Evolutionary conservation across 2,113 vertebrate genomes (phyloP).

Genomic region (Melanocharis versteri): DNA sequence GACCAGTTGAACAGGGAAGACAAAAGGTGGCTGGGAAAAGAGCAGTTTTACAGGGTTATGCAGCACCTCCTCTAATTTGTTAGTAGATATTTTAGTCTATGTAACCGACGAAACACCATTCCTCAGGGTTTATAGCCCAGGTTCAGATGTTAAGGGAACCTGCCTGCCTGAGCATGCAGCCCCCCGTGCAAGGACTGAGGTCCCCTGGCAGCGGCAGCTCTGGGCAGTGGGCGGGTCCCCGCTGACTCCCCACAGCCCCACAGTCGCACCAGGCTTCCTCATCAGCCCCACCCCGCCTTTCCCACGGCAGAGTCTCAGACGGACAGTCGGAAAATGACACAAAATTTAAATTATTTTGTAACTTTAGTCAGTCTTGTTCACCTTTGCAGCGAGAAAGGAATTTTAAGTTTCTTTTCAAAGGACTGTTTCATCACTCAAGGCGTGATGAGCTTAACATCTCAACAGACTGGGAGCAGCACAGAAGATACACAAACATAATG

Average conservation of each 20-base stretch:
- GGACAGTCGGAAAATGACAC: not conserved
- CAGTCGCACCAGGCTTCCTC: not conserved
- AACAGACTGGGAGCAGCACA: not conserved
- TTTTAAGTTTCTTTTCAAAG: not conserved
- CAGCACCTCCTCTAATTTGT: not conserved
- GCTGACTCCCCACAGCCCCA: not conserved
- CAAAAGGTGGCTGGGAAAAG: not conserved
- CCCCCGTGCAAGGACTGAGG: not conserved
- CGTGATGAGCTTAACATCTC: rapidly evolving
- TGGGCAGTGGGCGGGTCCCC: rapidly evolving
- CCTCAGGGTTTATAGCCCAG: not conserved
- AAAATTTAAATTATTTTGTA: not conserved
- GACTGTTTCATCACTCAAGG: not conserved
- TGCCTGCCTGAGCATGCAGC: too few species aligned
- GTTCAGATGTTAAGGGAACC: too few species aligned
- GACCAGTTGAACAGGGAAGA: not conserved
- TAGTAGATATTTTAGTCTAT: not conserved
- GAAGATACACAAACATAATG: not conserved
- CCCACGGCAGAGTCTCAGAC: not conserved
- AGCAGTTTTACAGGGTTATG: not conserved
- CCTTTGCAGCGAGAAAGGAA: not conserved
- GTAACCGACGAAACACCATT: not conserved
- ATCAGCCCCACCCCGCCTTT: not conserved
- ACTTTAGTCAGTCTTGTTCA: not conserved
- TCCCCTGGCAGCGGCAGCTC: not conserved